Evolutionary conservation across 1,140 invertebrate species (phyloP).

Genomic region (Drosophila kurseongensis): DNA sequence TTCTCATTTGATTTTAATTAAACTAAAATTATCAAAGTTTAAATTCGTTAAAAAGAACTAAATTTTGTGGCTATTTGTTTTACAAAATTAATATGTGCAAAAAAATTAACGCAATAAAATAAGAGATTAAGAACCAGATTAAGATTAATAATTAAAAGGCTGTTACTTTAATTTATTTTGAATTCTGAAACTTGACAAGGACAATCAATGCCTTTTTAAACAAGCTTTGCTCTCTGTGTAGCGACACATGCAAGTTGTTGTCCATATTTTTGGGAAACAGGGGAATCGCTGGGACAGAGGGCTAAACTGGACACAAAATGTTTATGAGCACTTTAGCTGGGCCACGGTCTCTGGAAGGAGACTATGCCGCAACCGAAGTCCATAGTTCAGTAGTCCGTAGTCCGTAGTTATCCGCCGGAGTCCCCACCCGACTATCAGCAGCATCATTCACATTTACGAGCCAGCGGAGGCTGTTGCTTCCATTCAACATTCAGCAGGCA

Average conservation of each 20-base stretch:
- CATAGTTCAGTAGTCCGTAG: conserved; percentile 9
- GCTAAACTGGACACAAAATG: conserved; percentile 61
- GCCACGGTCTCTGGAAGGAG: conserved; percentile 21
- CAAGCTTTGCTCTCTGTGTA: not conserved
- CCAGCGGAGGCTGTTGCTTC: conserved; percentile 60
- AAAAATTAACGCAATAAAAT: too few species aligned
- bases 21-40: too few species aligned
- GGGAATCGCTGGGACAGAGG: conserved; percentile 1
- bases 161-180: too few species aligned
- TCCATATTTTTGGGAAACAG: not conserved
- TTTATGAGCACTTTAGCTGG: conserved; percentile 75
- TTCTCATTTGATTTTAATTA: too few species aligned
- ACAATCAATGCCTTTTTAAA: not conserved
- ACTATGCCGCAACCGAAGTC: not conserved
- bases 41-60: too few species aligned
- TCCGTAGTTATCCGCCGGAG: conserved; percentile 14
- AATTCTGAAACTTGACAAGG: too few species aligned
- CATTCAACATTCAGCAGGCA: conserved; percentile 8
- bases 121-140: too few species aligned
- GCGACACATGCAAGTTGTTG: conserved; percentile 7
- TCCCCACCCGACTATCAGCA: conserved; percentile 66
- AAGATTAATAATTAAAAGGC: too few species aligned
- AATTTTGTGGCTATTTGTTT: too few species aligned
- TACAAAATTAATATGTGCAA: too few species aligned
- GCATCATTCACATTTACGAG: conserved; percentile 78